Evolutionary conservation across 2,888 invertebrate species (phyloP).

Genomic region (Agrotis puta): DNA sequence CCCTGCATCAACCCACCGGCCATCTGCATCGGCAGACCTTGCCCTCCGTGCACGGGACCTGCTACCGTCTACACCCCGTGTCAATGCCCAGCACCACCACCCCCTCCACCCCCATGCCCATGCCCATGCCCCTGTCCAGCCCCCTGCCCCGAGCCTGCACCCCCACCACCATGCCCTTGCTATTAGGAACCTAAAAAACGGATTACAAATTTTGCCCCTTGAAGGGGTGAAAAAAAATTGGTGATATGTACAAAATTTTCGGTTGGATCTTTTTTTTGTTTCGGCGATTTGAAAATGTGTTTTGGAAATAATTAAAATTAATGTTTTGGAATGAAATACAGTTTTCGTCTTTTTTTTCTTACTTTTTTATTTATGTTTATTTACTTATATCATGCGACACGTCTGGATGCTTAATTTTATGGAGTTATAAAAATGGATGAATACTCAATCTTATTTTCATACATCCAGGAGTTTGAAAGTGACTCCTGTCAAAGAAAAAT

Average conservation of each 20-base stretch:
- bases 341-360: conserved; percentile 29
- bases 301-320: conserved; percentile 54
- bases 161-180: conserved; percentile 32
- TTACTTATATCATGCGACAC: neutral
- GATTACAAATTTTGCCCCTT: too few relatives aligned
- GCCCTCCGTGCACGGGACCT: conserved; percentile 74
- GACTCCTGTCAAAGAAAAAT: too few relatives aligned
- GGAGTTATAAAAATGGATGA: too few relatives aligned
- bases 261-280: neutral
- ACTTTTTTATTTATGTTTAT: conserved; percentile 18
- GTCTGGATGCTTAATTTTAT: too few relatives aligned
- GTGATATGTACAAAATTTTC: conserved; percentile 10
- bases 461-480: too few relatives aligned
- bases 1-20: conserved; percentile 73
- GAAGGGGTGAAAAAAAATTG: neutral
- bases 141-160: conserved; percentile 41
- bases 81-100: conserved; percentile 49
- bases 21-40: conserved; percentile 67
- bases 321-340: conserved; percentile 55
- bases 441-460: too few relatives aligned
- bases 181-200: conserved; percentile 23
- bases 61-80: conserved; percentile 75
- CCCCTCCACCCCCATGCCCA: conserved; percentile 34
- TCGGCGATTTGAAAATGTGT: neutral
- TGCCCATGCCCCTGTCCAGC: conserved; percentile 32